Percentiles rank a stretch among this genome's conserved stretches.
Conservation (phyloP, 2,797 vertebrate species). For the Morelia viridis region DNA sequence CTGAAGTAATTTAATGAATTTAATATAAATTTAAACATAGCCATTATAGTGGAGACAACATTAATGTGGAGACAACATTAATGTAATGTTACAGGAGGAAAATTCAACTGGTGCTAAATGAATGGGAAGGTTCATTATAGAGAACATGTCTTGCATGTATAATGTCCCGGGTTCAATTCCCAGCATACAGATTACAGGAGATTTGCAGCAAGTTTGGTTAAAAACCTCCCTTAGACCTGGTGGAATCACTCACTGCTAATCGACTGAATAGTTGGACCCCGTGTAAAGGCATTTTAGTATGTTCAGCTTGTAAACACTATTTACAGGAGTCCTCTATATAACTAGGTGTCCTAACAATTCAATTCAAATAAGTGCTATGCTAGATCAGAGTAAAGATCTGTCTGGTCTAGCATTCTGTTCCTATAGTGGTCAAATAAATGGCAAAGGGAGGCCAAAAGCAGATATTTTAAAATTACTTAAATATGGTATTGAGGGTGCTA, state of each 20-base stretch:
- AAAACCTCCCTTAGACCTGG: not conserved
- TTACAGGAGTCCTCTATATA: not conserved
- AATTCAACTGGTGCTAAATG: constrained; percentile 4
- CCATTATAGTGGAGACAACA: not conserved
- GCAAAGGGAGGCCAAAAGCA: not conserved
- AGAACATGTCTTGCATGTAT: not conserved
- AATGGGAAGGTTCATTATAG: not conserved
- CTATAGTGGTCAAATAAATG: not conserved
- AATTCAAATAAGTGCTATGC: not conserved
- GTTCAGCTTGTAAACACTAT: not conserved
- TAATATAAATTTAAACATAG: not conserved
- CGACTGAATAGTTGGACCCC: not conserved
- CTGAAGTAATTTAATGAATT: not conserved
- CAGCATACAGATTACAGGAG: not conserved
- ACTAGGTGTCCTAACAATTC: not conserved
- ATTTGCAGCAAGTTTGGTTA: not conserved
- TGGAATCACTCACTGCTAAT: not conserved
- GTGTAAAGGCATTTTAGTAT: not conserved
- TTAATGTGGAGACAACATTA: not conserved
- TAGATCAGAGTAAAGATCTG: not conserved
- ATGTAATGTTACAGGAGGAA: not conserved
- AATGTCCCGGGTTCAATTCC: not conserved
- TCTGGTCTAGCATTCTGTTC: not conserved
- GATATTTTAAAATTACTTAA: not conserved
- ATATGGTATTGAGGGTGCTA: not conserved